Conservation (phyloP, 92 coral and sea anemone genomes). For the Palythoa heliodiscus region DNA sequence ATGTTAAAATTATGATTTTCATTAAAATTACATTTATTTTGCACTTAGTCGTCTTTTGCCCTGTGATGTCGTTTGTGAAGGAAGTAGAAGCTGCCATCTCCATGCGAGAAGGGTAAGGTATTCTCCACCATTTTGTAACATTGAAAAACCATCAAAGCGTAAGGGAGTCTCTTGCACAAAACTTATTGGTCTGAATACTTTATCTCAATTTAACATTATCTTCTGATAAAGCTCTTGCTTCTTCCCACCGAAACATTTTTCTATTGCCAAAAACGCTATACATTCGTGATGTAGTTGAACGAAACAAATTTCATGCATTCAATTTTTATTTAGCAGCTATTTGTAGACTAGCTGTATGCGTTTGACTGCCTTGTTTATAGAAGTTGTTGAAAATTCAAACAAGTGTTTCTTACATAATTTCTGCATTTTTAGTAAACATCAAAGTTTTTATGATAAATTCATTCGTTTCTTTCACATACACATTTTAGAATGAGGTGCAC, state of each 20-base stretch:
- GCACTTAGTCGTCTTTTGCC: conserved; percentile 84
- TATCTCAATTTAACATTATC: neutral
- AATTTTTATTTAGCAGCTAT: too few relatives aligned
- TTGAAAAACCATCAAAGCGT: neutral
- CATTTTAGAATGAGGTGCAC: conserved; percentile 85
- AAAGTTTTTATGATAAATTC: neutral
- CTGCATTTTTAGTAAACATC: neutral
- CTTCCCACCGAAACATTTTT: neutral
- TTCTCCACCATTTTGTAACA: neutral
- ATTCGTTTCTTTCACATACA: neutral
- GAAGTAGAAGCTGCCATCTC: conserved; percentile 88
- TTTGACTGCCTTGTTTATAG: too few relatives aligned
- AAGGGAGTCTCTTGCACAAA: neutral
- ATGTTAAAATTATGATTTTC: neutral
- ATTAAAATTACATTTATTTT: neutral
- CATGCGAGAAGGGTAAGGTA: conserved; percentile 71
- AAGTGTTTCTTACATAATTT: neutral
- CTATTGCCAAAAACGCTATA: neutral
- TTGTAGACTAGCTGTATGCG: too few relatives aligned
- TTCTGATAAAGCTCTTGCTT: neutral
- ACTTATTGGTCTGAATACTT: too few relatives aligned
- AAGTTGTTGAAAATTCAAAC: too few relatives aligned
- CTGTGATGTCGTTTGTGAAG: conserved; percentile 88
- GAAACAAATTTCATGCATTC: too few relatives aligned
- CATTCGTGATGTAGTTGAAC: too few relatives aligned